Conservation (phyloP, 1,140 invertebrate species). For the Oryctes rhinoceros region DNA sequence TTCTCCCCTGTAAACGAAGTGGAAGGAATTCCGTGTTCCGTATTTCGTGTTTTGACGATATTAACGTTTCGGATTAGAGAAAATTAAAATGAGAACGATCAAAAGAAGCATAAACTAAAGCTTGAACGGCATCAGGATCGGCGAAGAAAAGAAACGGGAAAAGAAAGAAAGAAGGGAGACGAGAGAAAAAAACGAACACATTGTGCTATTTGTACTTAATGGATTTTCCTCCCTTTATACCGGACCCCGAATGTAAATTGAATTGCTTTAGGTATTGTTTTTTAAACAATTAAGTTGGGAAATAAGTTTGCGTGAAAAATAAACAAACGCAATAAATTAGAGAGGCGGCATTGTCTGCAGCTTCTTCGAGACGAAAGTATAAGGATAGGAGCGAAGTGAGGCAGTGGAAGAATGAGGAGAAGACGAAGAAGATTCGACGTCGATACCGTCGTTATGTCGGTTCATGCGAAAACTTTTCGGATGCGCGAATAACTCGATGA, state of each 20-base stretch:
- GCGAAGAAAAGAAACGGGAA: not conserved
- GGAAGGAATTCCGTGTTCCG: conserved; percentile 4
- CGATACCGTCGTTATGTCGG: conserved; percentile 41
- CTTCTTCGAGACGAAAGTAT: not conserved
- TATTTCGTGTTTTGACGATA: not conserved
- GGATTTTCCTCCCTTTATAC: conserved; percentile 18
- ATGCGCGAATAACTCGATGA: conserved; percentile 48
- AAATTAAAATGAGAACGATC: conserved; percentile 31
- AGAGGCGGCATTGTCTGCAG: conserved; percentile 6
- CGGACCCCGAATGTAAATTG: conserved; percentile 25
- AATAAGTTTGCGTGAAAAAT: conserved; percentile 39
- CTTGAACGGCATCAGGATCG: not conserved
- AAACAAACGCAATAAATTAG: conserved; percentile 41
- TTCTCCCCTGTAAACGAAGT: not conserved
- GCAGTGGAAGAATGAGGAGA: not conserved
- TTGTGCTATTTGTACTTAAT: conserved; percentile 32
- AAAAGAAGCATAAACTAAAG: conserved; percentile 28
- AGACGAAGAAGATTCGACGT: not conserved
- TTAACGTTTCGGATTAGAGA: conserved; percentile 27
- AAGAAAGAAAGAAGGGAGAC: not conserved
- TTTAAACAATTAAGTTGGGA: conserved; percentile 37
- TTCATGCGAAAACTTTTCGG: conserved; percentile 49
- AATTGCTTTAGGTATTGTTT: conserved; percentile 36
- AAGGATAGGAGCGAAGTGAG: not conserved
- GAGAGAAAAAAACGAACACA: conserved; percentile 20